These are phyloP conservation scores for Chalcis sispes DNA, from an alignment of 2,888 invertebrate genomes.

Conservation along the genomic window DNA sequence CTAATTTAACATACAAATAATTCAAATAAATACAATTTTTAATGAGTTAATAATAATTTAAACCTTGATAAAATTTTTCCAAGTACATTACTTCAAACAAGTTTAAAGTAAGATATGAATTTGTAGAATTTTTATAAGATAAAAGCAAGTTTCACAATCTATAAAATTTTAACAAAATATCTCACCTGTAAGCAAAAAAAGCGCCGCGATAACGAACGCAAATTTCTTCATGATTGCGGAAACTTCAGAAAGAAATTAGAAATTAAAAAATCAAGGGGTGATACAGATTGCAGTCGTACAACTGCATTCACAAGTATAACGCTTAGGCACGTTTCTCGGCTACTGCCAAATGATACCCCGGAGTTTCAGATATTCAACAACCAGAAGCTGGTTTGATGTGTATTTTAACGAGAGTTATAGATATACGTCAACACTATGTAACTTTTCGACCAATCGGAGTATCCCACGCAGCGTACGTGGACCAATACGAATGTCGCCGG, in stretches of 20 bases:
- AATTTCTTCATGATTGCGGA: constrained; percentile 66
- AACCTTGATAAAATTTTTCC: too few relatives aligned
- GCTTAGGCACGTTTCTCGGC: constrained; percentile 61
- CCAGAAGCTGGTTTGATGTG: not conserved
- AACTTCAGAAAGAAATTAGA: constrained; percentile 24
- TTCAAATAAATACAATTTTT: constrained; percentile 1
- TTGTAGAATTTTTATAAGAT: not conserved
- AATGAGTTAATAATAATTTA: not conserved
- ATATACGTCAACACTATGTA: constrained; percentile 54
- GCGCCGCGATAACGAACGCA: constrained; percentile 63
- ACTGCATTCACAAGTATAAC: constrained; percentile 34
- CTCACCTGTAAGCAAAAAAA: constrained; percentile 70
- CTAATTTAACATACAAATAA: constrained; percentile 62
- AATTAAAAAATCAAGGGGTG: constrained; percentile 26
- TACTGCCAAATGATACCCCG: too few relatives aligned
- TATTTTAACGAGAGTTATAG: not conserved
- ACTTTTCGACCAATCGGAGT: constrained; percentile 64
- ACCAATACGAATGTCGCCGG: constrained; percentile 66
- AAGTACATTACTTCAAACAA: too few relatives aligned
- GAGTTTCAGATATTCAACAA: too few relatives aligned
- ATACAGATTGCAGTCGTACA: constrained; percentile 44
- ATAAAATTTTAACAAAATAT: constrained; percentile 6
- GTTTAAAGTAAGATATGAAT: too few relatives aligned
- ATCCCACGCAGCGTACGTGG: constrained; percentile 68
- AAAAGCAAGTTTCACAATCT: not conserved